Evolutionary conservation across 2,888 invertebrate genomes (phyloP), one percentile per base, ranked within the genome.

Genomic region (Griposia aprilina): DNA sequence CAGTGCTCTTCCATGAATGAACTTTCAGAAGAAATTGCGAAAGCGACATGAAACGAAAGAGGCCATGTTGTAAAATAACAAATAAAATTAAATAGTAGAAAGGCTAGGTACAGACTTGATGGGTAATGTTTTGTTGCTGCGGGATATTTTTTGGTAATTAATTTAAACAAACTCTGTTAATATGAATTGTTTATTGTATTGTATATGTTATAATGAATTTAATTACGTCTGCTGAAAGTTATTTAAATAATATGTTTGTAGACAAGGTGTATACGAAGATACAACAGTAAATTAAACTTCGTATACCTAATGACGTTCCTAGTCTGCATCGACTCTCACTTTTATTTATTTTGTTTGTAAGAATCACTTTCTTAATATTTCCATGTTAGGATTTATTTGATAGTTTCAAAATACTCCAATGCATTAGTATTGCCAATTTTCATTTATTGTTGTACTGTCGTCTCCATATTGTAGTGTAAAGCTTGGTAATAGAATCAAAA

Each of bases 1-100:
- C 69, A 75, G 74, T 55, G 66, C 74, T 76, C 59, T 84, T 84
- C 77, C 69, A 82, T 84, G 84, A 88, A 88, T 84, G 77, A 80
- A 82, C 60, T 69, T 86, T 78, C 59, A 45, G 52, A 50, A 66
- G 55, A 75, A 73, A 75, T 88, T 85, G 77, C 81, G 72, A 85
- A 86, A 88, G 74, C 59, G 41, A 26, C 74, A 76, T 78, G 66
- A 83, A 78, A 79, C 57, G 70, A 67, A 60, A 69, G 62, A 62
- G 66, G 57, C n/a, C 74, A 50, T 41, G 0, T 50, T 69, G 59
- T 82, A 72, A 80, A 77, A 71, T 78, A 78, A 59, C 62, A 70
- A 78, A 66, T 66, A 59, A 59, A 73, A 75, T 82, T 23, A 57
- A 50, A 52, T 72, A 45, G 11, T 15, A 66, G 3, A 13, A 66